phyloP scores from a whole-genome alignment of 2,888 invertebrate genomes.

The Ectobius pallidus region DNA sequence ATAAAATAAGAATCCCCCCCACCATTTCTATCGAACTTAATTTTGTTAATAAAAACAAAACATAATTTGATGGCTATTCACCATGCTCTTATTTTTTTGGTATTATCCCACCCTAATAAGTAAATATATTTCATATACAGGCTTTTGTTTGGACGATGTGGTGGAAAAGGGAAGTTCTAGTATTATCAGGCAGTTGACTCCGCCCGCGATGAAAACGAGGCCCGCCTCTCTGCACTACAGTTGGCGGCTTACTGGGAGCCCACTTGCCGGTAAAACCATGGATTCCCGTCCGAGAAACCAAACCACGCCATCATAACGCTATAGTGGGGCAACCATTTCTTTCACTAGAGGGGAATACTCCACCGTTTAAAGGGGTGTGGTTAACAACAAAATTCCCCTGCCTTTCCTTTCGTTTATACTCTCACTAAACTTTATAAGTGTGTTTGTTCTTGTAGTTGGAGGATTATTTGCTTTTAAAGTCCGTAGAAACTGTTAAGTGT shows the following conservation, averaged over 20 bases:
- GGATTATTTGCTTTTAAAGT: conserved; percentile 24
- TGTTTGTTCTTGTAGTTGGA: conserved; percentile 2
- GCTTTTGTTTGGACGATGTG: conserved; percentile 16
- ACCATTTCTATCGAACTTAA: not conserved
- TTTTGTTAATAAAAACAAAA: not conserved
- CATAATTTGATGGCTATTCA: not conserved
- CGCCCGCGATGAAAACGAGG: conserved; percentile 14
- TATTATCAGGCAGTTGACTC: not conserved
- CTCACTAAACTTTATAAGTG: conserved; percentile 12
- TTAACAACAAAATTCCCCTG: conserved; percentile 18
- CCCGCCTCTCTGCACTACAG: conserved; percentile 18
- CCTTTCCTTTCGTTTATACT: not conserved
- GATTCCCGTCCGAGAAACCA: not conserved
- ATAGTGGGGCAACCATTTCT: conserved; percentile 14
- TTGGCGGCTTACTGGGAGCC: conserved; percentile 12
- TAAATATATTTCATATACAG: not conserved
- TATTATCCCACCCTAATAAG: not conserved
- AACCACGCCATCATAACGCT: not conserved
- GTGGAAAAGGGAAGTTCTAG: conserved; percentile 9
- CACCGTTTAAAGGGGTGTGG: conserved; percentile 31
- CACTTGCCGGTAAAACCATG: conserved; percentile 13
- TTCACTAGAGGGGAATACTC: conserved; percentile 14
- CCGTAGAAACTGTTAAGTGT: conserved; percentile 1
- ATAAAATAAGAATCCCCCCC: too few species aligned
- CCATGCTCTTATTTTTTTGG: not conserved